Conservation (phyloP, 2,797 vertebrate species). For the Alfaro cultratus region DNA sequence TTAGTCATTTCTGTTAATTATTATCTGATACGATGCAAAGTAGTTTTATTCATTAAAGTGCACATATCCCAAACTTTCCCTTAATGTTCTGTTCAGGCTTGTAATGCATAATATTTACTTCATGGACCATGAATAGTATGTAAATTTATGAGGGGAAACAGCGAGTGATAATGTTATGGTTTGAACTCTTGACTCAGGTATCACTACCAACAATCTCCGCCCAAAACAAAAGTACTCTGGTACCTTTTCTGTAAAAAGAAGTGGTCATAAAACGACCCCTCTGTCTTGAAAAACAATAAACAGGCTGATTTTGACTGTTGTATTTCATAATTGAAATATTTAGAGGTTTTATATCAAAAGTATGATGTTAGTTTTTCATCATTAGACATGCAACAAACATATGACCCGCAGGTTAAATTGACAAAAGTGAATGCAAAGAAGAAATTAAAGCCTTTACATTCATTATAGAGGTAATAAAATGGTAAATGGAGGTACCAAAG, state of each 20-base stretch:
- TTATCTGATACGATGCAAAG: conserved; percentile 33
- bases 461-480: background rate
- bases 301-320: background rate
- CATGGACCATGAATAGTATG: background rate
- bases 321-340: background rate
- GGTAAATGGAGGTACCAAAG: background rate
- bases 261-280: too few relatives aligned
- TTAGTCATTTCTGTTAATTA: conserved; percentile 43
- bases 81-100: background rate
- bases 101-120: background rate
- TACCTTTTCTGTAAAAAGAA: too few relatives aligned
- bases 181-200: too few relatives aligned
- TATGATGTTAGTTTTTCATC: conserved; percentile 5
- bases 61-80: background rate
- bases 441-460: conserved; percentile 14
- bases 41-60: conserved; percentile 1
- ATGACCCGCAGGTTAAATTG: conserved; percentile 8
- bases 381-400: conserved; percentile 11
- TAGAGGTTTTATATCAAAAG: background rate
- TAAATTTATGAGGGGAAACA: background rate
- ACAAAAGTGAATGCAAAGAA: background rate
- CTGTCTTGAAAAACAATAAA: background rate
- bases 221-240: too few relatives aligned
- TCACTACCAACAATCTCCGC: too few relatives aligned
- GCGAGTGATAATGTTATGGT: background rate